These are phyloP conservation scores for Podilymbus podiceps DNA, from an alignment of 2,113 vertebrate species.

Conservation along the genomic window DNA sequence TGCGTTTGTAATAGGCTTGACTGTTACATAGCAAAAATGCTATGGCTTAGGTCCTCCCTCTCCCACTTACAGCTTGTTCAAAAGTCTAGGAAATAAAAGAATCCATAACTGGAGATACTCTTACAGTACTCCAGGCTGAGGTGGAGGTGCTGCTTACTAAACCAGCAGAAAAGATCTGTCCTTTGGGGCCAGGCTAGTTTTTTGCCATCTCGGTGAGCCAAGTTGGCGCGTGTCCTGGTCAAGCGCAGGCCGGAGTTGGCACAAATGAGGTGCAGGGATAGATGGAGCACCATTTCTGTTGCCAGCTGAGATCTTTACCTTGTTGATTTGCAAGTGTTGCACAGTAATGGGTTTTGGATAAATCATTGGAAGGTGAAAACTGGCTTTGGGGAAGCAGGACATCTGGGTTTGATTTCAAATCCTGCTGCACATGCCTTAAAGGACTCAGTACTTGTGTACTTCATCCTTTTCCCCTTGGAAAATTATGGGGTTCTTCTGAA, in stretches of 20 bases:
- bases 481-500: background rate
- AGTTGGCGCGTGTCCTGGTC: rapidly evolving
- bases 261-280: background rate
- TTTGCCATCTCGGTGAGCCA: background rate
- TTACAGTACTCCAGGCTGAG: background rate
- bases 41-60: background rate
- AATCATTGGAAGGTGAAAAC: background rate
- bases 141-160: background rate
- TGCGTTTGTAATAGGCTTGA: background rate
- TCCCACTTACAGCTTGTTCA: background rate
- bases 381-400: background rate
- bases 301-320: background rate
- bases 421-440: background rate
- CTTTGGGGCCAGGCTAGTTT: background rate
- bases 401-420: background rate
- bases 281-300: background rate
- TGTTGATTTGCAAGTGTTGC: background rate
- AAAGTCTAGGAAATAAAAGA: background rate
- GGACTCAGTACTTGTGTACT: background rate
- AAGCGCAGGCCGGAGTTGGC: rapidly evolving
- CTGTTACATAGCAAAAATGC: background rate
- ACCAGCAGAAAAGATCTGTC: background rate
- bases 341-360: background rate
- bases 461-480: background rate
- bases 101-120: background rate